phyloP scores from a whole-genome alignment of 2,888 invertebrate genomes.

The Acrobasis suavella region DNA sequence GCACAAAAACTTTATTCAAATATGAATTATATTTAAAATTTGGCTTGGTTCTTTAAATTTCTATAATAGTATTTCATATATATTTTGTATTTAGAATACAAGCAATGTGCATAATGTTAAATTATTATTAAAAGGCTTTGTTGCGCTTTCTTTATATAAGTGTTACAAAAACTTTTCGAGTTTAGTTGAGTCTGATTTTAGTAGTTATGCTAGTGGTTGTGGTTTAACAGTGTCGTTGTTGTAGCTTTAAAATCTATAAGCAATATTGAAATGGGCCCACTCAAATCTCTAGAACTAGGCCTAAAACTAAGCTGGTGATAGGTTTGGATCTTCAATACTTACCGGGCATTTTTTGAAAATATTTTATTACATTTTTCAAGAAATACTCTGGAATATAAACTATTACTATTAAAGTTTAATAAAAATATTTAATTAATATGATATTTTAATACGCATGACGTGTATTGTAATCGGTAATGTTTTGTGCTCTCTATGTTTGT shows the following conservation, averaged over 20 bases:
- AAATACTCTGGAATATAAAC: no score
- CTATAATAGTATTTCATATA: no score
- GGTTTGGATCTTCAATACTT: not conserved
- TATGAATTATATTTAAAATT: not conserved
- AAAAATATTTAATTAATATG: no score
- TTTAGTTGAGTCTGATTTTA: not conserved
- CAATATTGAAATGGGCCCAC: not conserved
- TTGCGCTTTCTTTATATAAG: not conserved
- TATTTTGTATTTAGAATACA: no score
- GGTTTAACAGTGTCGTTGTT: not conserved
- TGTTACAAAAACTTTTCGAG: not conserved
- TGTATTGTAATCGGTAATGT: no score
- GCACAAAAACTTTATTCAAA: not conserved
- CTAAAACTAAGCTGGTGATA: not conserved
- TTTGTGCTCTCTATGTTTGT: no score
- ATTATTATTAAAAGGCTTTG: not conserved
- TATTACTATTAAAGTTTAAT: no score
- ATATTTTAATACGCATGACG: no score
- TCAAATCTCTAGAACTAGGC: constrained; percentile 6
- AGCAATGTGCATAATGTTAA: no score
- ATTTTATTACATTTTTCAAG: no score
- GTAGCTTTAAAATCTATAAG: not conserved
- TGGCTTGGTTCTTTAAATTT: not conserved
- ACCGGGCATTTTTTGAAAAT: no score
- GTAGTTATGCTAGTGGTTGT: not conserved